A percentile compares a stretch with the other conserved stretches of the same genome.
Evolutionary conservation across 1,140 invertebrate genomes (phyloP).

Genomic region (Cydia pomonella): DNA sequence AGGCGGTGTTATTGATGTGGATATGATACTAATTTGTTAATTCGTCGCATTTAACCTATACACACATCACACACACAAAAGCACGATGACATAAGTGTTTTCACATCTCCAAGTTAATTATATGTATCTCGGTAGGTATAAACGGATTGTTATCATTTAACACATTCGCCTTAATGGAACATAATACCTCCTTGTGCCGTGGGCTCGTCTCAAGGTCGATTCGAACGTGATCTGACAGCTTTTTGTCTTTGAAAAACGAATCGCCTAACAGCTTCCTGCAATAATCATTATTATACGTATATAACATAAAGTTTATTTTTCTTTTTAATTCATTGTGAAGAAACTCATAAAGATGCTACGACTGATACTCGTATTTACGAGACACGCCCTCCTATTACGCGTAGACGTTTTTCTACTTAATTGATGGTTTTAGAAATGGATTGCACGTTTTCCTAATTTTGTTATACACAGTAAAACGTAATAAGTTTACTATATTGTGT

Average conservation of each 20-base stretch:
- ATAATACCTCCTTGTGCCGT: slow-evolving; percentile 38
- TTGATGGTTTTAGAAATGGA: slow-evolving; percentile 25
- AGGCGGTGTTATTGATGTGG: no score
- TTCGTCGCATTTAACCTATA: slow-evolving; percentile 11
- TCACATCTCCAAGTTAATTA: slow-evolving; percentile 24
- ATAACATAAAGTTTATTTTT: slow-evolving; percentile 22
- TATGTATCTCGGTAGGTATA: background rate
- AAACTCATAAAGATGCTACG: slow-evolving; percentile 12
- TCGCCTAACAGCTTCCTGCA: slow-evolving; percentile 35
- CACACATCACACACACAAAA: slow-evolving; percentile 43
- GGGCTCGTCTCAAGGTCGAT: slow-evolving; percentile 68
- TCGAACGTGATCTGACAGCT: slow-evolving; percentile 66
- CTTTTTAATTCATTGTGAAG: background rate
- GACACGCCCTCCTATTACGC: slow-evolving; percentile 29
- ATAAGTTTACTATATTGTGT: no score
- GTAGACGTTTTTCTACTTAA: slow-evolving; percentile 3
- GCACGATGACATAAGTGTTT: slow-evolving; percentile 35
- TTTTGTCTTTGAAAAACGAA: slow-evolving; percentile 45
- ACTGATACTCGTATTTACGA: slow-evolving; percentile 9
- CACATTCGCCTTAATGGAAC: slow-evolving; percentile 28
- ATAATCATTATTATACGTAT: slow-evolving; percentile 34
- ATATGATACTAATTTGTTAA: background rate
- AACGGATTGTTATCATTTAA: slow-evolving; percentile 23
- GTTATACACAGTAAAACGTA: background rate
- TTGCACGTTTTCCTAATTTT: slow-evolving; percentile 31